Conservation (phyloP, 2,797 vertebrate species). For the Peromyscus attwateri region DNA sequence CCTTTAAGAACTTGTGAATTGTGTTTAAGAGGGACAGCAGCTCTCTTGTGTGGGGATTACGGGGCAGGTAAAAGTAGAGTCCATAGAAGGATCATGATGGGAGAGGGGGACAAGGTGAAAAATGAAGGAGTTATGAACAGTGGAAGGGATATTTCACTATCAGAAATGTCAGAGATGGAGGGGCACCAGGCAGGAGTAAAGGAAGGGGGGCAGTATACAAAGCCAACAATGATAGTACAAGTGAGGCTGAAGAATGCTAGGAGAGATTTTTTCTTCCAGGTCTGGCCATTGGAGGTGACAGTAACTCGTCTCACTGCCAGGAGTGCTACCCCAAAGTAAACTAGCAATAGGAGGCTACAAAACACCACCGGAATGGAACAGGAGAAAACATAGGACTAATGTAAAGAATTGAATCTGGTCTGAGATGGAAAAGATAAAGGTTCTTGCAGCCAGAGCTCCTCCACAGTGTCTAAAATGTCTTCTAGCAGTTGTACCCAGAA, state of each 20-base stretch:
- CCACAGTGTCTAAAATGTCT: neutral
- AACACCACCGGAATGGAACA: neutral
- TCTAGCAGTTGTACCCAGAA: neutral
- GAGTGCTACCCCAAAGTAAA: neutral
- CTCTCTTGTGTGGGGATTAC: neutral
- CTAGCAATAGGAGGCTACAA: neutral
- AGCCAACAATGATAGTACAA: neutral
- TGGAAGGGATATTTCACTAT: neutral
- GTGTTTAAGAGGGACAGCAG: neutral
- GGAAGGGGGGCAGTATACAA: too few relatives aligned
- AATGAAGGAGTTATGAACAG: neutral
- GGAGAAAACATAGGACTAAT: neutral
- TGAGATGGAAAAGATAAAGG: neutral
- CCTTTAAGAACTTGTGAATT: neutral
- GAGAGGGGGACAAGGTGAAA: accelerated
- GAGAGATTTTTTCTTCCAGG: neutral
- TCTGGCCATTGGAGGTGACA: neutral
- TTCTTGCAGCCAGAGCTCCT: neutral
- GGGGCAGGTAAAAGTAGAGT: neutral
- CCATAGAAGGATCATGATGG: neutral
- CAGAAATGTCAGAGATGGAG: neutral
- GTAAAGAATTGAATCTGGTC: neutral
- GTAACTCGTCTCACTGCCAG: neutral
- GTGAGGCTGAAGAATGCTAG: neutral
- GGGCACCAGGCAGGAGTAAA: neutral